These are phyloP conservation scores for Antennarius maculatus DNA, from an alignment of 2,797 vertebrate genomes.

Conservation along the genomic window DNA sequence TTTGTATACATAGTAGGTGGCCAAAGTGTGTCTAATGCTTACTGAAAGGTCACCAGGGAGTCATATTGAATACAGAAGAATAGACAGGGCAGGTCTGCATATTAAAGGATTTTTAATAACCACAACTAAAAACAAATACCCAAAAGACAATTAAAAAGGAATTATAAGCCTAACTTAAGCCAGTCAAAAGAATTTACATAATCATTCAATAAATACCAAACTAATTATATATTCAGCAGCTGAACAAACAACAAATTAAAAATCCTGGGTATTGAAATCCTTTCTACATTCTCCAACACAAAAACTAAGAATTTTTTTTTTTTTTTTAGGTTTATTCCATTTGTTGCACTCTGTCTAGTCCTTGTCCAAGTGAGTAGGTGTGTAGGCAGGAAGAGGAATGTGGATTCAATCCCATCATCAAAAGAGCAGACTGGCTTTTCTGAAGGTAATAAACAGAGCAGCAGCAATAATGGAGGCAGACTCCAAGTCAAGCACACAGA, in stretches of 20 bases:
- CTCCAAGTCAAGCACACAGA: slow-evolving; percentile 46
- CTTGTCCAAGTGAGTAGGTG: slow-evolving; percentile 43
- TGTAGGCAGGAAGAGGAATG: slow-evolving; percentile 7
- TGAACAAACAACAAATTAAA: slow-evolving; percentile 77
- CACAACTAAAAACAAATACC: slow-evolving; percentile 60
- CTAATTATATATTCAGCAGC: slow-evolving; percentile 70
- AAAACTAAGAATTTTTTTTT: slow-evolving; percentile 46
- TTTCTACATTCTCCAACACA: slow-evolving; percentile 43
- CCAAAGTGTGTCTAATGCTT: slow-evolving; percentile 8
- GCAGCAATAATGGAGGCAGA: slow-evolving; percentile 25
- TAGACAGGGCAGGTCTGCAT: slow-evolving; percentile 17
- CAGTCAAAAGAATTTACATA: slow-evolving; percentile 72
- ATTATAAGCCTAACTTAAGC: slow-evolving; percentile 65
- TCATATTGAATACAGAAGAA: slow-evolving; percentile 11
- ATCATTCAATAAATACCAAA: slow-evolving; percentile 73
- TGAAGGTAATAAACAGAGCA: slow-evolving; percentile 53
- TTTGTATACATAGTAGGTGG: slow-evolving; percentile 4
- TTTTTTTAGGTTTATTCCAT: slow-evolving; percentile 37
- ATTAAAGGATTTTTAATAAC: slow-evolving; percentile 56
- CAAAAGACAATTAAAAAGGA: slow-evolving; percentile 72
- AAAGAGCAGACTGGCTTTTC: slow-evolving; percentile 59
- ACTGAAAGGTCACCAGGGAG: slow-evolving; percentile 4
- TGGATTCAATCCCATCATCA: slow-evolving; percentile 71
- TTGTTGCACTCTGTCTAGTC: slow-evolving; percentile 28
- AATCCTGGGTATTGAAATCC: slow-evolving; percentile 57